Percentiles rank a stretch among this genome's conserved stretches.
Evolutionary conservation across 2,888 invertebrate species (phyloP).

Genomic region (Drosophila leonis): DNA sequence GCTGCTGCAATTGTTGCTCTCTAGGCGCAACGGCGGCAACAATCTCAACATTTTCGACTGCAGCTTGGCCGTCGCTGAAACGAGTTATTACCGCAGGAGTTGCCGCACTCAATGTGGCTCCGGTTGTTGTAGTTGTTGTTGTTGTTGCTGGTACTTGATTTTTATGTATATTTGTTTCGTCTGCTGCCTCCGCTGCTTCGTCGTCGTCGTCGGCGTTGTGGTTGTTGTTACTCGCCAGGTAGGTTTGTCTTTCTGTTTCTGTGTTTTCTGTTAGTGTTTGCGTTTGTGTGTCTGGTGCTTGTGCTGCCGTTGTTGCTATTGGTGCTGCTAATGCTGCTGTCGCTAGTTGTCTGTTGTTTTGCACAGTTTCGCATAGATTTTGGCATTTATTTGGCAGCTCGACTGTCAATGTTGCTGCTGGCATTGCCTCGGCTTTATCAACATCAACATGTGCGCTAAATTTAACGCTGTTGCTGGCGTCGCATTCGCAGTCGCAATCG

Average conservation of each 20-base stretch:
- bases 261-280: constrained; percentile 29
- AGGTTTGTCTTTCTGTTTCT: constrained; percentile 70
- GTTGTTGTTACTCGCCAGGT: constrained; percentile 72
- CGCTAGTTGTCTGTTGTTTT: constrained; percentile 47
- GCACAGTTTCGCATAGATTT: constrained; percentile 76
- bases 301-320: constrained; percentile 17
- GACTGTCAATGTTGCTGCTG: constrained; percentile 42
- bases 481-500: constrained; percentile 40
- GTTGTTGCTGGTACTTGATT: constrained; percentile 74
- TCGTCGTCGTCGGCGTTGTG: constrained; percentile 57
- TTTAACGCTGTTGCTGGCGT: constrained; percentile 46
- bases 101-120: constrained; percentile 42
- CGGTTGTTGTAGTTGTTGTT: constrained; percentile 46
- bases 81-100: constrained; percentile 80
- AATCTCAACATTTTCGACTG: constrained; percentile 74
- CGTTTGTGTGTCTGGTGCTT: constrained; percentile 27
- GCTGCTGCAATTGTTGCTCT: constrained; percentile 55
- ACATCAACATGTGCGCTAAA: constrained; percentile 55
- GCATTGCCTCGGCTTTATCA: constrained; percentile 51
- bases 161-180: constrained; percentile 79
- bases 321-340: constrained; percentile 32
- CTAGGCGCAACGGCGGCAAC: constrained; percentile 60
- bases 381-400: constrained; percentile 71
- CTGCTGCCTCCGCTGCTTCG: constrained; percentile 74
- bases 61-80: constrained; percentile 56